phyloP scores from a whole-genome alignment of 2,888 invertebrate species.

The Macroteleia sp. region DNA sequence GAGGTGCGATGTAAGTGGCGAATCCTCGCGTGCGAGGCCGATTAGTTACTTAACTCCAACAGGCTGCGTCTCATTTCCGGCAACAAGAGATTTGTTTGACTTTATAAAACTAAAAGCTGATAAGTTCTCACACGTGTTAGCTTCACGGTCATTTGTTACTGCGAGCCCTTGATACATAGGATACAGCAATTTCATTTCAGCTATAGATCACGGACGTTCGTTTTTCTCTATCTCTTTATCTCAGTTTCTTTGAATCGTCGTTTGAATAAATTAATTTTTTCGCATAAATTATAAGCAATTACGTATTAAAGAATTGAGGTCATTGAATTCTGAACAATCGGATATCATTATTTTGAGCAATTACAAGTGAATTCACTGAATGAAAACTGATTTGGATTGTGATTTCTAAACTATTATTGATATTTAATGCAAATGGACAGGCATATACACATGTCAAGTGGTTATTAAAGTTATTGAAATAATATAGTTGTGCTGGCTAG shows the following conservation, averaged over 20 bases:
- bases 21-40: slow-evolving; percentile 65
- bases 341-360: slow-evolving; percentile 13
- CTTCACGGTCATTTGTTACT: slow-evolving; percentile 62
- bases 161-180: slow-evolving; percentile 64
- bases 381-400: slow-evolving; percentile 11
- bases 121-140: slow-evolving; percentile 66
- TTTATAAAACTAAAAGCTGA: slow-evolving; percentile 68
- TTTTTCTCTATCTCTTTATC: slow-evolving; percentile 18
- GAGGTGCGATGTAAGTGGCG: slow-evolving; percentile 61
- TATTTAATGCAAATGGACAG: slow-evolving; percentile 27
- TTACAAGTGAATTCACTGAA: slow-evolving; percentile 21
- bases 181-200: slow-evolving; percentile 64
- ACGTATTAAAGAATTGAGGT: slow-evolving; percentile 50
- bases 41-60: slow-evolving; percentile 66
- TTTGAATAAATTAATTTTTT: slow-evolving; percentile 52
- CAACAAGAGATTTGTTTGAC: slow-evolving; percentile 67
- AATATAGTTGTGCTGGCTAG: slow-evolving; percentile 14
- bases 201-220: slow-evolving; percentile 57
- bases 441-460: slow-evolving; percentile 26
- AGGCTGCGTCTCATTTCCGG: slow-evolving; percentile 65
- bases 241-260: slow-evolving; percentile 20
- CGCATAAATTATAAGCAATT: slow-evolving; percentile 51
- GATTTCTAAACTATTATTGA: slow-evolving; percentile 29
- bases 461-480: slow-evolving; percentile 49
- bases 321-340: slow-evolving; percentile 33